These are phyloP conservation scores for Bagarius yarrelli DNA, from an alignment of 2,113 vertebrate genomes.

Conservation along the genomic window DNA sequence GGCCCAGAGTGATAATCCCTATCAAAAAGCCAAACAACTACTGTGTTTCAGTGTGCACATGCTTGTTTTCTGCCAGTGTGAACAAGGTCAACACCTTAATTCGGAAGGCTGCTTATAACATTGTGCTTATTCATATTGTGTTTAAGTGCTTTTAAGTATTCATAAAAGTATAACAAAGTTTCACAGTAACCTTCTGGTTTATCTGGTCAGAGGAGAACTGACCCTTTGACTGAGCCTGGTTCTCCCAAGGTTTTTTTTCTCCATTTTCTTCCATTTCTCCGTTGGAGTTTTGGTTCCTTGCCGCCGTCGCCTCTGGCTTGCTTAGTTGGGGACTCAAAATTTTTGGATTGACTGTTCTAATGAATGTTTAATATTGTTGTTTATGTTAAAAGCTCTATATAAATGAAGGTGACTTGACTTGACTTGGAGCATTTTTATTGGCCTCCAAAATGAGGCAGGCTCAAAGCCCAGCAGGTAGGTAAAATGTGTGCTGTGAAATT, in stretches of 20 bases:
- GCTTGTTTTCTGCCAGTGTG: slow-evolving; percentile 57
- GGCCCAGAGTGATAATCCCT: slow-evolving; percentile 52
- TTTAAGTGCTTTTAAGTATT: slow-evolving; percentile 67
- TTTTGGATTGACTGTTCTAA: too few relatives aligned
- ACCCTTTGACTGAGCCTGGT: too few relatives aligned
- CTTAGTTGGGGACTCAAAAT: too few relatives aligned
- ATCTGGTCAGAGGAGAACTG: too few relatives aligned
- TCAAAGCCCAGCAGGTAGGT: slow-evolving; percentile 51
- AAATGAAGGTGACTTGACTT: too few relatives aligned
- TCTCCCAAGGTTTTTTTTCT: too few relatives aligned
- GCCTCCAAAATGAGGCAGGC: slow-evolving; percentile 62
- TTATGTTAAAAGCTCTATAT: too few relatives aligned
- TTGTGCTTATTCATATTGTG: slow-evolving; percentile 63
- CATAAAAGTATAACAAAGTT: slow-evolving; percentile 61
- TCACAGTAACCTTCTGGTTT: slow-evolving; percentile 57
- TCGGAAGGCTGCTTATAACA: slow-evolving; percentile 53
- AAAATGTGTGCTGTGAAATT: slow-evolving; percentile 48
- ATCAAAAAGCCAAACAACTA: slow-evolving; percentile 55
- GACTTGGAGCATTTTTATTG: slow-evolving; percentile 58
- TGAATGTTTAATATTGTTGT: too few relatives aligned
- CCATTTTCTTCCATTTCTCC: too few relatives aligned
- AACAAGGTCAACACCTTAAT: slow-evolving; percentile 61
- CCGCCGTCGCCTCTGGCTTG: too few relatives aligned
- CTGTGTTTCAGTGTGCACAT: slow-evolving; percentile 33
- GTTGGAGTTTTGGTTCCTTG: too few relatives aligned